Base-by-base conservation (phyloP, 2,888 invertebrate genomes). In the Pammene fasciana region DNA sequence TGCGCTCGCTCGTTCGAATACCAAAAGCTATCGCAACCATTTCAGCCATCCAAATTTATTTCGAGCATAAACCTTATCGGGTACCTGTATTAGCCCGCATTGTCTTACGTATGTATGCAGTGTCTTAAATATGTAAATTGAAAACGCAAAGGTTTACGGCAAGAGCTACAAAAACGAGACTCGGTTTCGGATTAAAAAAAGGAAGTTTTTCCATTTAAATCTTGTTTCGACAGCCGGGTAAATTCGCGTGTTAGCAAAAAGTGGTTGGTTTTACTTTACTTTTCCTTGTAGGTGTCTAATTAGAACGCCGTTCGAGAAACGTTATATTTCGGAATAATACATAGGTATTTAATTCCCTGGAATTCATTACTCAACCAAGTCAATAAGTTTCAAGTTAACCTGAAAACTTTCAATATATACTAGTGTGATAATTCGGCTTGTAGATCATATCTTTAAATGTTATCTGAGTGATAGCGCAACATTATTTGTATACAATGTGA, bases 401-500 rank as follows among this genome's bases (percentile, higher is more conserved):
- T 55, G 55, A 46, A 55, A 50, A 18, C 48, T 41, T 9, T 38
- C 11, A 41, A 5, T 50, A 16, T 26, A 36, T 2, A 41, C 50
- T 41, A 14, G 16, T 50, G 46, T 38, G 10, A 9, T 26, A 18
- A 11, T 38, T 16, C n/a, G 14, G 34, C 43, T 13, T 26, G 9
- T 62, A 50, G 38, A 57, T 52, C 43, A 26, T 68, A 56, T 68
- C 50, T 52, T 36, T 65, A 18, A 48, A 7, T 52, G 57, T 60
- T 70, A 55, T 56, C 59, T 65, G 54, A 66, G 56, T 43, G 66
- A 70, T 70, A 72, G 5, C 34, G 16, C 43, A 55, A 75, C 75
- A 77, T 78, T 75, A 73, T 74, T 65, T 75, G 74, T 75, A 72
- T 73, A 74, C 72, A 78, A 73, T 74, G 72, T 72, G 55, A 72